Conservation (phyloP, 2,888 invertebrate genomes). For the Drosophila prostipennis region DNA sequence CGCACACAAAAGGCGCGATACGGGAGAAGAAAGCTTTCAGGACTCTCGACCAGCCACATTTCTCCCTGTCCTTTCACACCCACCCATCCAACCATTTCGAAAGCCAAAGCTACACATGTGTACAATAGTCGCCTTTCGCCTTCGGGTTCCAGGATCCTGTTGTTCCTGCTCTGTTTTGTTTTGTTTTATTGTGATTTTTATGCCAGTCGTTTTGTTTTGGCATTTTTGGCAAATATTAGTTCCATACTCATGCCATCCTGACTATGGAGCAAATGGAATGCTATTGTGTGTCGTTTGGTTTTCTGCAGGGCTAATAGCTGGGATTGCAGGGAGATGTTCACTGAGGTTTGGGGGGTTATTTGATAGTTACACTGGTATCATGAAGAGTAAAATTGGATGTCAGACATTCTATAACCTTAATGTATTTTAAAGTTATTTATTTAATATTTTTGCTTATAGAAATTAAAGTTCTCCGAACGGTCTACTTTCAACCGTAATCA, state of each 20-base stretch:
- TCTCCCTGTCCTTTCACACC: not conserved
- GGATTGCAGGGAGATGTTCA: not conserved
- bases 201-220: conserved; percentile 62
- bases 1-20: conserved; percentile 31
- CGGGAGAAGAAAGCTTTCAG: conserved; percentile 66
- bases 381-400: not conserved
- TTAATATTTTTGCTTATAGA: no score
- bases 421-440: not conserved
- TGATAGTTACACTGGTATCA: not conserved
- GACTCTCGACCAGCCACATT: not conserved
- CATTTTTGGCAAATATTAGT: conserved; percentile 73
- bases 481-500: no score
- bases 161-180: conserved; percentile 53
- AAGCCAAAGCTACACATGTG: conserved; percentile 17
- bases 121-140: conserved; percentile 25
- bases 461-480: no score
- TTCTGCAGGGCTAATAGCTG: conserved; percentile 33
- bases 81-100: not conserved
- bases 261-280: conserved; percentile 50
- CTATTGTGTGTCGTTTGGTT: conserved; percentile 41
- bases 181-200: conserved; percentile 71
- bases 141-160: conserved; percentile 17
- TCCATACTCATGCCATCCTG: conserved; percentile 38
- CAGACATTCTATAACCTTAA: not conserved
- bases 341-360: not conserved